Evolutionary conservation across 2,113 vertebrate genomes (phyloP), one percentile per base, ranked within the genome.

Genomic region (Hypomesus transpacificus): DNA sequence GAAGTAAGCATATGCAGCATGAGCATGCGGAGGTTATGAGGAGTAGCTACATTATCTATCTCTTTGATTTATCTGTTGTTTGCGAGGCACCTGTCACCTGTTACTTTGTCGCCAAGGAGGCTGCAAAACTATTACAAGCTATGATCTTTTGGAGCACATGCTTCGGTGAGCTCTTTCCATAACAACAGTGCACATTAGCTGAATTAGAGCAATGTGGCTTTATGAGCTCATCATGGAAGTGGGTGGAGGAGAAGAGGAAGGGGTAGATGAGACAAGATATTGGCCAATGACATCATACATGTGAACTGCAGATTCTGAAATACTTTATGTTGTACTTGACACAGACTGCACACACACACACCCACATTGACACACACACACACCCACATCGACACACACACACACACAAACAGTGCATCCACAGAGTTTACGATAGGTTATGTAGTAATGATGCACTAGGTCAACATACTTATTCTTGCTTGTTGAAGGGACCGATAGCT

Each of bases 391-490:
- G 21, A 20, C 52, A 50, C 65, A 69, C 14, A 46, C 16, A 65
- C 52, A 58, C 18, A 46, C 14, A 65, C 34, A 39, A 16, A 66
- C 39, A 52, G n/a, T 21, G 46, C 20, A 46, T 7, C 46, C 34
- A 20, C 14, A 62, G 2, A 62, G 18, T 22, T 22, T 24, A n/a
- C 31, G 53, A 59, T 1, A 62, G 24, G 26, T 11, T 28, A 56
- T 18, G 17, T 13, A 28, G 21, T 24, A 31, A 64, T 46, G 3
- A 61, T 61, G 59, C 24, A 61, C 26, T 28, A 26, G 31, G 5
- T 28, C 61, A 71, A 89, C 90, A 78, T 90, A 91, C 90, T 88
- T 91, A 74, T 76, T 78, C 62, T 60, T 76, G 68, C 80, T 77
- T 77, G 83, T 71, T 80, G 80, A 80, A 80, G 80, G 54, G 77